Percentiles rank a stretch among this genome's conserved stretches.
phyloP scores from a whole-genome alignment of 2,113 vertebrate species.

The Gallinago paraguaiae region DNA sequence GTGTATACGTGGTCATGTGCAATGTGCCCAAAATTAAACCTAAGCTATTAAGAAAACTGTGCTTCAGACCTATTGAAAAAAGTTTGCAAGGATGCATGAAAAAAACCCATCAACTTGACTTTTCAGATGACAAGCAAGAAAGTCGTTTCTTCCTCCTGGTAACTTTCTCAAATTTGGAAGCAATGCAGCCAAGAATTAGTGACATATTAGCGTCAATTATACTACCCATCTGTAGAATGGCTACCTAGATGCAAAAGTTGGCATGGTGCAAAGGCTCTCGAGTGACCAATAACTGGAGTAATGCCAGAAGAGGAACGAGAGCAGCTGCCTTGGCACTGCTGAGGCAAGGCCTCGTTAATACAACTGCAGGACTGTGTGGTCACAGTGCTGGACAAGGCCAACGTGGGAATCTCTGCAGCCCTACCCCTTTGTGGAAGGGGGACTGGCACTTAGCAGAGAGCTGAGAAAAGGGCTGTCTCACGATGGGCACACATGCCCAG shows the following conservation, averaged over 20 bases:
- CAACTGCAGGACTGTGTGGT: background rate
- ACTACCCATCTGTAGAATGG: background rate
- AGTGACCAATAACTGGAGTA: background rate
- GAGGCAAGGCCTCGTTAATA: background rate
- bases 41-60: background rate
- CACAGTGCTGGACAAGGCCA: background rate
- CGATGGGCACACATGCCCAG: accelerated
- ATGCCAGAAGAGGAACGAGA: background rate
- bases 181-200: background rate
- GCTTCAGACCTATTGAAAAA: background rate
- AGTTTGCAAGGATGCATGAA: background rate
- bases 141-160: background rate
- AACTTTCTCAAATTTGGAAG: background rate
- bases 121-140: background rate
- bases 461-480: background rate
- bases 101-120: background rate
- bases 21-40: background rate
- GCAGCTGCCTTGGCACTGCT: accelerated
- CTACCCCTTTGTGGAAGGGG: background rate
- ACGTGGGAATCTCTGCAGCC: background rate
- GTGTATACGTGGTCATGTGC: background rate
- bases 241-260: background rate
- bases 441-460: background rate
- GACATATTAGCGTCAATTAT: background rate
- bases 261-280: background rate